Conservation (phyloP, 2,113 vertebrate genomes). For the Odontophorus gujanensis region DNA sequence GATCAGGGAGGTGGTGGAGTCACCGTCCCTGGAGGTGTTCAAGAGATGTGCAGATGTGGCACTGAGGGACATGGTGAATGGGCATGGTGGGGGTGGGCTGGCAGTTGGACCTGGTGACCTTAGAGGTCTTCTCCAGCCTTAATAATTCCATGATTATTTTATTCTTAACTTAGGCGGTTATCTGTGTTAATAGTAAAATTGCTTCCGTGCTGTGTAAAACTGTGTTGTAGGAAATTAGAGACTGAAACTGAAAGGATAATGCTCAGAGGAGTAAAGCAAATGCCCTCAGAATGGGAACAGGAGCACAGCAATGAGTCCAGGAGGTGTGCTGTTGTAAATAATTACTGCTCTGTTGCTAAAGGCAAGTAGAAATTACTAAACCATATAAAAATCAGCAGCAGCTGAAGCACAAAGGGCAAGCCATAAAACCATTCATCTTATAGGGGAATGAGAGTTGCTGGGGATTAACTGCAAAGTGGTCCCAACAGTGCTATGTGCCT, state of each 20-base stretch:
- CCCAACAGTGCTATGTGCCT: accelerated
- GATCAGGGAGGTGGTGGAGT: too few relatives aligned
- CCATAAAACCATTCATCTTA: neutral
- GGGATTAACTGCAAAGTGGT: neutral
- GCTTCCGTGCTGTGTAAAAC: neutral
- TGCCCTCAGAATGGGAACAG: neutral
- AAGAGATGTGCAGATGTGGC: too few relatives aligned
- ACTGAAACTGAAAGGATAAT: neutral
- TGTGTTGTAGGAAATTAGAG: neutral
- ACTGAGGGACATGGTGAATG: too few relatives aligned
- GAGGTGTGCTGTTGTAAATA: neutral
- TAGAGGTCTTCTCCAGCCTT: too few relatives aligned
- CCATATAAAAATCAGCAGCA: neutral
- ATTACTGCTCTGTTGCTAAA: neutral
- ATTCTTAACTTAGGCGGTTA: neutral
- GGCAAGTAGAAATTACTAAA: neutral
- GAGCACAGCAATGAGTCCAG: neutral
- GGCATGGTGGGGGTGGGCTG: too few relatives aligned
- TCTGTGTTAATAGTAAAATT: neutral
- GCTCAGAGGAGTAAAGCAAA: neutral
- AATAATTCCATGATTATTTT: neutral
- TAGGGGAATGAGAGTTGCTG: neutral
- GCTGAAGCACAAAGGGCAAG: neutral
- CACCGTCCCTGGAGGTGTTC: too few relatives aligned
- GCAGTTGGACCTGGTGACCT: too few relatives aligned